These are phyloP conservation scores for Chromis chromis DNA, from an alignment of 2,797 vertebrate genomes.

Conservation along the genomic window DNA sequence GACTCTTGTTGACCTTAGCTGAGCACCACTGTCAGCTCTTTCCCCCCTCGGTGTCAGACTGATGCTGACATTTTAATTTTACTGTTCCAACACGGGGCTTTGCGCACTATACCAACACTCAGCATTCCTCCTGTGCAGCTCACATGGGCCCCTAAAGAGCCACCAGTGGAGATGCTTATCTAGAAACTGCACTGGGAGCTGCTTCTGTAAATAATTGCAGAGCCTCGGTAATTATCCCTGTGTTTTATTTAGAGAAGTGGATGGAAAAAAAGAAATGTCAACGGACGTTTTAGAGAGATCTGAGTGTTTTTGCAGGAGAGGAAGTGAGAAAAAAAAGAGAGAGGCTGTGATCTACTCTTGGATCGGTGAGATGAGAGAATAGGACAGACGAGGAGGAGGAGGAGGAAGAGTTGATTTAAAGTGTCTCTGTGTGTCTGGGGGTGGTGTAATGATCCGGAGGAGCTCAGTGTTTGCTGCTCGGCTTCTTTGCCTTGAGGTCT, in stretches of 20 bases:
- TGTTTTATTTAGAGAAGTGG: slow-evolving; percentile 40
- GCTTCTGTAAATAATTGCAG: slow-evolving; percentile 63
- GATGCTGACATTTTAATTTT: slow-evolving; percentile 77
- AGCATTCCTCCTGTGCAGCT: slow-evolving; percentile 70
- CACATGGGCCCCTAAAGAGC: slow-evolving; percentile 49
- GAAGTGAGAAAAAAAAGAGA: slow-evolving; percentile 46
- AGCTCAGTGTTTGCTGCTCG: slow-evolving; percentile 43
- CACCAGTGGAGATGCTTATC: slow-evolving; percentile 54
- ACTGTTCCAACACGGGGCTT: slow-evolving; percentile 56
- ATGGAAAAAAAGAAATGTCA: slow-evolving; percentile 26
- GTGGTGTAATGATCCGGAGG: slow-evolving; percentile 71
- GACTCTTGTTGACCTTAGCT: slow-evolving; percentile 25
- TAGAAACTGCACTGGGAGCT: slow-evolving; percentile 49
- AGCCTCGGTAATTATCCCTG: slow-evolving; percentile 45
- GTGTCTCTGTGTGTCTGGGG: slow-evolving; percentile 63
- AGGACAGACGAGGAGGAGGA: slow-evolving; percentile 39
- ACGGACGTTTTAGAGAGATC: slow-evolving; percentile 13
- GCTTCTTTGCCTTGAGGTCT: slow-evolving; percentile 54
- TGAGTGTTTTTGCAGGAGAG: slow-evolving; percentile 27
- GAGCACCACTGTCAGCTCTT: slow-evolving; percentile 64
- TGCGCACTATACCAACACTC: slow-evolving; percentile 51
- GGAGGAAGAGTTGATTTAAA: slow-evolving; percentile 64
- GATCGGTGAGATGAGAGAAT: slow-evolving; percentile 46
- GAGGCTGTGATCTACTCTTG: slow-evolving; percentile 46
- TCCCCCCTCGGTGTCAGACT: slow-evolving; percentile 51